Conservation (phyloP, 2,797 vertebrate genomes). For the Protosalanx chinensis region DNA sequence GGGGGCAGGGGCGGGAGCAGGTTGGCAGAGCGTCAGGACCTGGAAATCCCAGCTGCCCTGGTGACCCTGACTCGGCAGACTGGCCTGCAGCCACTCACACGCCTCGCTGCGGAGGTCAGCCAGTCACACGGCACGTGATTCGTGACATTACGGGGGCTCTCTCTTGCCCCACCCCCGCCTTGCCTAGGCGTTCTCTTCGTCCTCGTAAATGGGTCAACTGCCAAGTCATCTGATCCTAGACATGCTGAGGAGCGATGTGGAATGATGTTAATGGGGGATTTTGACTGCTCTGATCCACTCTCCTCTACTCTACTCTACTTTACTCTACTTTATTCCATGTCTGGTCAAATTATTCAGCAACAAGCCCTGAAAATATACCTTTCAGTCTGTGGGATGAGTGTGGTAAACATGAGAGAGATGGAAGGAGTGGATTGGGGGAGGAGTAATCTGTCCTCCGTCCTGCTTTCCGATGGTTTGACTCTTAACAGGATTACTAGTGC, state of each 20-base stretch:
- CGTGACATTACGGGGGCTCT: constrained; percentile 31
- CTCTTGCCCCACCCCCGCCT: not conserved
- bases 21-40: not conserved
- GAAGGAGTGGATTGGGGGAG: not conserved
- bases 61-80: constrained; percentile 7
- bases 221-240: constrained; percentile 25
- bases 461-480: constrained; percentile 32
- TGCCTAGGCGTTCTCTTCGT: not conserved
- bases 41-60: constrained; percentile 13
- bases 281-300: not conserved
- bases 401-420: not conserved
- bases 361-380: too few species aligned
- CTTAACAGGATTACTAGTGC: constrained; percentile 51
- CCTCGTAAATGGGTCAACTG: constrained; percentile 46
- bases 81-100: constrained; percentile 32
- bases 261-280: constrained; percentile 3
- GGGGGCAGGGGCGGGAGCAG: constrained; percentile 6
- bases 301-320: too few species aligned
- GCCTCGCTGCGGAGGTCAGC: constrained; percentile 29
- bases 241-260: constrained; percentile 4
- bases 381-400: not conserved
- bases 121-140: constrained; percentile 14
- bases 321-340: not conserved
- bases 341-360: not conserved
- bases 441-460: constrained; percentile 46